These are phyloP conservation scores for Tupaia tana DNA, from an alignment of 2,113 vertebrate genomes.

Conservation along the genomic window DNA sequence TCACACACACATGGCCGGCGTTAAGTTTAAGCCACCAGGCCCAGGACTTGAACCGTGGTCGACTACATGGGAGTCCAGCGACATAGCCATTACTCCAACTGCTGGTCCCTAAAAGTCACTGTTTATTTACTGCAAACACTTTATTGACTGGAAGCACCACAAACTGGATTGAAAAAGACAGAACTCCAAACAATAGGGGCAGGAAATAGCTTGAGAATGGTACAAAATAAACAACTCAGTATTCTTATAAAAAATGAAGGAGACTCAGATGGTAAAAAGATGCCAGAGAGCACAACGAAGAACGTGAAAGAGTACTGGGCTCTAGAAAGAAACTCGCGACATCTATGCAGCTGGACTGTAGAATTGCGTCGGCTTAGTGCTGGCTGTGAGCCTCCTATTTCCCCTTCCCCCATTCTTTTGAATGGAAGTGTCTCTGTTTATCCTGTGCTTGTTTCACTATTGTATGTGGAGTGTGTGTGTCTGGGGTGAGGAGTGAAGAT, in stretches of 20 bases:
- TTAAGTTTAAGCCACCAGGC: too few relatives aligned
- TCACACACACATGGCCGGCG: too few relatives aligned
- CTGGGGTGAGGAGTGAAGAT: neutral
- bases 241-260: neutral
- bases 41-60: too few relatives aligned
- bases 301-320: neutral
- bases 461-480: neutral
- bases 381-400: neutral
- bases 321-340: neutral
- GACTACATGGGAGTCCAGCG: too few relatives aligned
- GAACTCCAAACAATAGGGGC: neutral
- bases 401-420: too few relatives aligned
- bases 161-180: neutral
- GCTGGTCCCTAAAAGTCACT: neutral
- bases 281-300: neutral
- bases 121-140: neutral
- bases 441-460: neutral
- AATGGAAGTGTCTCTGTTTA: neutral
- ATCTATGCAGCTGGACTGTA: neutral
- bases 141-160: neutral
- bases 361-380: neutral
- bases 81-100: too few relatives aligned
- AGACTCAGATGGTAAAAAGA: neutral
- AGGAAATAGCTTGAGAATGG: neutral
- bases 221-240: neutral